These are phyloP conservation scores for Tortrix viridana DNA, from an alignment of 2,888 invertebrate species.

Conservation along the genomic window DNA sequence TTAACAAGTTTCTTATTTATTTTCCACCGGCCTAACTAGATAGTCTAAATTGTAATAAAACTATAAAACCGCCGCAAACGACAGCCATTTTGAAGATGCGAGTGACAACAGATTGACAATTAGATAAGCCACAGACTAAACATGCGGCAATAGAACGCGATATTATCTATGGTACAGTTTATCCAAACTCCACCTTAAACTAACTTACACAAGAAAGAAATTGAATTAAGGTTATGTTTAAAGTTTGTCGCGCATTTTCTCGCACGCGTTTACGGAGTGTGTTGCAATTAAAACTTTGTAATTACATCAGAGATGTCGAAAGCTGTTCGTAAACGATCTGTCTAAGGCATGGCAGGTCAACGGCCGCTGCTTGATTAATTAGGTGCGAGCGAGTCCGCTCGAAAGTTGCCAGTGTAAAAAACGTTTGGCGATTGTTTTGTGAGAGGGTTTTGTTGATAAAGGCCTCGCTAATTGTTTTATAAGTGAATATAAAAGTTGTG, in stretches of 20 bases:
- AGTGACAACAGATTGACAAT: slow-evolving; percentile 50
- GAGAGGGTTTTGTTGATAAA: background rate
- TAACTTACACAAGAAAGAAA: slow-evolving; percentile 9
- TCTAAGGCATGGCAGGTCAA: slow-evolving; percentile 53
- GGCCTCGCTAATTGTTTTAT: background rate
- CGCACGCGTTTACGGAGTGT: slow-evolving; percentile 51
- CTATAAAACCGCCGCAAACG: slow-evolving; percentile 18
- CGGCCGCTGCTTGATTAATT: slow-evolving; percentile 48
- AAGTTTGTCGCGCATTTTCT: slow-evolving; percentile 35
- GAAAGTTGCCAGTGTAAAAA: slow-evolving; percentile 17
- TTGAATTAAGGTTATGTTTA: background rate
- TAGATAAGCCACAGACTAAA: slow-evolving; percentile 52
- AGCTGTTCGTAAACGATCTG: slow-evolving; percentile 43
- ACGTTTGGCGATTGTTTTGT: slow-evolving; percentile 31
- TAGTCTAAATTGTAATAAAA: slow-evolving; percentile 1
- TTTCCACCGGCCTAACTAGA: background rate
- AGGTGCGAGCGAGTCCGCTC: slow-evolving; percentile 36
- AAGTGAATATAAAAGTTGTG: too few relatives aligned
- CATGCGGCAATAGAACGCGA: slow-evolving; percentile 52
- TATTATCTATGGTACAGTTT: slow-evolving; percentile 48
- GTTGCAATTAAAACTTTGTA: slow-evolving; percentile 58
- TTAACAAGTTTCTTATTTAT: too few relatives aligned
- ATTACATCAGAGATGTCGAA: slow-evolving; percentile 47
- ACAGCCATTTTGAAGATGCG: slow-evolving; percentile 46
- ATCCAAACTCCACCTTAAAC: slow-evolving; percentile 4